A percentile compares a stretch with the other conserved stretches of the same genome.
Conservation (phyloP, 2,888 invertebrate species). For the Metalampra italica region DNA sequence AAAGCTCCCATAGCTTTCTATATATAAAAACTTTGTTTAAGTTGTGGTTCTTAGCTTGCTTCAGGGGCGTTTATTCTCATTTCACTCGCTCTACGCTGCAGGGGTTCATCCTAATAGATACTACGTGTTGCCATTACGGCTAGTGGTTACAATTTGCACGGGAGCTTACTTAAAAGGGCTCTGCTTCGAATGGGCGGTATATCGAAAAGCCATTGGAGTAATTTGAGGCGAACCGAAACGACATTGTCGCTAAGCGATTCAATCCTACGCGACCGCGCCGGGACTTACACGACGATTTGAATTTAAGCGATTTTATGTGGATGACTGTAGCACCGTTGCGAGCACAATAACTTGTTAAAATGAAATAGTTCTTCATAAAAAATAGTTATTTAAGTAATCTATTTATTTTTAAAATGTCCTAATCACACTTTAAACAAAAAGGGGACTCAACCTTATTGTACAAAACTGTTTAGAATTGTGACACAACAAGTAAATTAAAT, state of each 20-base stretch:
- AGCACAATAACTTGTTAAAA: constrained; percentile 20
- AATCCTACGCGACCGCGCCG: constrained; percentile 55
- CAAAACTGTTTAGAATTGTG: no score
- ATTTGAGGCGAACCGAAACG: constrained; percentile 67
- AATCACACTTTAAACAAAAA: no score
- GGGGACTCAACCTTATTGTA: no score
- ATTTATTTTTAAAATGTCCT: no score
- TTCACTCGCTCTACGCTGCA: background rate
- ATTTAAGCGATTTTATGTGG: constrained; percentile 54
- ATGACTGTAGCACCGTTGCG: constrained; percentile 26
- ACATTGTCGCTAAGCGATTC: constrained; percentile 69
- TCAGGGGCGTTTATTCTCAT: constrained; percentile 1
- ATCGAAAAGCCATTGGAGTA: constrained; percentile 69
- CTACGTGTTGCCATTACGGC: constrained; percentile 34
- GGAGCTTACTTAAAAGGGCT: constrained; percentile 48
- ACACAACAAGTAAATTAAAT: no score
- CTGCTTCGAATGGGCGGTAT: constrained; percentile 52
- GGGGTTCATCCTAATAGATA: constrained; percentile 18
- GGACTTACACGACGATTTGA: constrained; percentile 57
- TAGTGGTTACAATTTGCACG: constrained; percentile 45
- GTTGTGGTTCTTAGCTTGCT: background rate
- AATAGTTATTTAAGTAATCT: no score
- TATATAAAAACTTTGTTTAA: constrained; percentile 1
- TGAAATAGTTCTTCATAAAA: no score
- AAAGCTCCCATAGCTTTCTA: background rate